A percentile compares a stretch with the other conserved stretches of the same genome.
These are phyloP conservation scores for Gymnobelideus leadbeateri DNA, from an alignment of 2,113 vertebrate genomes.

Conservation along the genomic window DNA sequence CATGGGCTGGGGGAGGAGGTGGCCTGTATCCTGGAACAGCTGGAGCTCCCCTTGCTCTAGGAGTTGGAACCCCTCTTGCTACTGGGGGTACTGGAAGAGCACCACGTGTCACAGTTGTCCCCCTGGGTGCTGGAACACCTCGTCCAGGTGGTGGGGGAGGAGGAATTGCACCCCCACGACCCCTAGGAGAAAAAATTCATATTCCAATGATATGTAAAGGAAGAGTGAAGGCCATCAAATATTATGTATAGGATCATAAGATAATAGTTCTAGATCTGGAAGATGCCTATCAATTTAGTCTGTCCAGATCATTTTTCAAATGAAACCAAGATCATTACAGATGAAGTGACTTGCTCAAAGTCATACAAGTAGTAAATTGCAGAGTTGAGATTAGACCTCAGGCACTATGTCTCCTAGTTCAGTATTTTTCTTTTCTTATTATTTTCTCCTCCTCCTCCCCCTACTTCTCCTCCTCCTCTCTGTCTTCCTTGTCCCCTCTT, in stretches of 20 bases:
- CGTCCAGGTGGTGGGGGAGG: slow-evolving; percentile 88
- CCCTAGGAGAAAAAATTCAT: slow-evolving; percentile 83
- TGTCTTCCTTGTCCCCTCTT: not conserved
- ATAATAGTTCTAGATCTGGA: not conserved
- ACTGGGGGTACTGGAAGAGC: slow-evolving; percentile 87
- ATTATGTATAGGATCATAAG: not conserved
- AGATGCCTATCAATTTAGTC: not conserved
- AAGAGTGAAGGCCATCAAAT: not conserved
- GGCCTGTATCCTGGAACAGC: slow-evolving; percentile 90
- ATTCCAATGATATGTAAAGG: slow-evolving; percentile 6
- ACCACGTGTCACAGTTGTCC: slow-evolving; percentile 87
- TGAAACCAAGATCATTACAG: not conserved
- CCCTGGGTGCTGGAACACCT: slow-evolving; percentile 91
- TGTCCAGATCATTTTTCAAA: not conserved
- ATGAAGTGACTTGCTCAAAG: not conserved
- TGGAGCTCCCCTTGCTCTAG: slow-evolving; percentile 86
- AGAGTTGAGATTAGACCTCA: not conserved
- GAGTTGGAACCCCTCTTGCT: slow-evolving; percentile 88
- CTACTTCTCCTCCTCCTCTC: not conserved
- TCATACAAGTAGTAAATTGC: not conserved
- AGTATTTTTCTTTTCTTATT: not conserved
- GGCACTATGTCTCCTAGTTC: not conserved
- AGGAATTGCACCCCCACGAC: slow-evolving; percentile 89
- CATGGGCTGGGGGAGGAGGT: slow-evolving; percentile 89
- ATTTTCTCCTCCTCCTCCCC: not conserved